phyloP scores from a whole-genome alignment of 2,888 invertebrate species.

The Crocallis elinguaria region DNA sequence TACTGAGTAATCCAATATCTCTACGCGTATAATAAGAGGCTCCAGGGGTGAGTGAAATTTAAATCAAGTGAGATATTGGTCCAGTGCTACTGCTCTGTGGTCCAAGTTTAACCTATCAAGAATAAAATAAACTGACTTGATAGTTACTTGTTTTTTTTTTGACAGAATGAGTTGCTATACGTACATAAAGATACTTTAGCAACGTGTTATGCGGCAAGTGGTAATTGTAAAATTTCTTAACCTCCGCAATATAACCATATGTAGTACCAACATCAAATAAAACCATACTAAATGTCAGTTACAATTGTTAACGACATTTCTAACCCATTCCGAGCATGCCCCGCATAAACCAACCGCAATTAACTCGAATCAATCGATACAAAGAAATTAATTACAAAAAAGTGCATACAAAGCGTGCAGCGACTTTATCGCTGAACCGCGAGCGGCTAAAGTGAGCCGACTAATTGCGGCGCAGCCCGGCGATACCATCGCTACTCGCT shows the following conservation, averaged over 20 bases:
- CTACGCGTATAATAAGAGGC: too few relatives aligned
- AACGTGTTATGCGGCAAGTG: too few relatives aligned
- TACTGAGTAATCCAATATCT: too few relatives aligned
- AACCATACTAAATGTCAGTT: conserved; percentile 14
- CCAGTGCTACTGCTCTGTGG: too few relatives aligned
- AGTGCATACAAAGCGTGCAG: conserved; percentile 68
- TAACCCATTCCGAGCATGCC: conserved; percentile 19
- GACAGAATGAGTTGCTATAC: too few relatives aligned
- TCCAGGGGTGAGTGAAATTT: too few relatives aligned
- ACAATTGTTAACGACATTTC: conserved; percentile 34
- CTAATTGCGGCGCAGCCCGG: conserved; percentile 66
- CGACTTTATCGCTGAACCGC: conserved; percentile 64
- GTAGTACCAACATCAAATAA: neutral
- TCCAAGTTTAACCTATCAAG: too few relatives aligned
- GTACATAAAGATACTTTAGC: neutral
- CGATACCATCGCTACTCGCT: conserved; percentile 64
- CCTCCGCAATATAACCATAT: neutral
- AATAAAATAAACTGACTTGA: too few relatives aligned
- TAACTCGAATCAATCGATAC: conserved; percentile 63
- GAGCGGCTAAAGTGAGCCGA: conserved; percentile 74
- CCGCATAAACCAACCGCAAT: conserved; percentile 42
- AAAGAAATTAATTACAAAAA: conserved; percentile 72
- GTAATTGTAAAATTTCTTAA: too few relatives aligned
- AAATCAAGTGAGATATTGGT: too few relatives aligned
- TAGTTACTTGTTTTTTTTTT: too few relatives aligned